Percentiles rank a stretch among this genome's conserved stretches.
Conservation (phyloP, 2,888 invertebrate species). For the Argyresthia albistria region DNA sequence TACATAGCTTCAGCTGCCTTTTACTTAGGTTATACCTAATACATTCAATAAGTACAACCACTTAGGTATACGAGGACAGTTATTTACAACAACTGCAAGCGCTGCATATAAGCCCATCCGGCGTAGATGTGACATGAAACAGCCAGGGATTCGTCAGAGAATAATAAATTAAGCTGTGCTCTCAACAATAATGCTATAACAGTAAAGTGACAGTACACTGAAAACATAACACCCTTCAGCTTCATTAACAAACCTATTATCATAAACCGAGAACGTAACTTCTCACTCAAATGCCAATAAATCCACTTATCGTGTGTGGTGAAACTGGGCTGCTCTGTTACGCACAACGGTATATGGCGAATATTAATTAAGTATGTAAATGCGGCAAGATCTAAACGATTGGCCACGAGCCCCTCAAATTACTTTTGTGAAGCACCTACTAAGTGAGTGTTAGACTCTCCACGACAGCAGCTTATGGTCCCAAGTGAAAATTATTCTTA, state of each 20-base stretch:
- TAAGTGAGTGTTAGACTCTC: slow-evolving; percentile 46
- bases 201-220: slow-evolving; percentile 18
- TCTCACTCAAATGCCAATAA: slow-evolving; percentile 34
- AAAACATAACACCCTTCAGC: slow-evolving; percentile 21
- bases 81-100: too few species aligned
- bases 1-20: background rate
- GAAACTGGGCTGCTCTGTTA: slow-evolving; percentile 21
- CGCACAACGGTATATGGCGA: slow-evolving; percentile 25
- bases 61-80: too few species aligned
- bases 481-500: slow-evolving; percentile 26
- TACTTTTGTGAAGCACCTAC: slow-evolving; percentile 49
- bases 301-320: slow-evolving; percentile 34
- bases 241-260: slow-evolving; percentile 46
- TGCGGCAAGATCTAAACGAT: slow-evolving; percentile 42
- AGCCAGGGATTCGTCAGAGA: background rate
- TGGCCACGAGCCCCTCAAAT: slow-evolving; percentile 42
- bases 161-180: slow-evolving; percentile 7
- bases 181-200: slow-evolving; percentile 12
- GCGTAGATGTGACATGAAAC: background rate
- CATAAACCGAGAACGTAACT: slow-evolving; percentile 24
- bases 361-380: slow-evolving; percentile 51
- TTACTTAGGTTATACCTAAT: too few species aligned
- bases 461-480: slow-evolving; percentile 28
- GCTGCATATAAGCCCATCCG: background rate
- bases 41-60: too few species aligned